Percentiles rank a stretch among this genome's conserved stretches.
phyloP scores from a whole-genome alignment of 1,140 invertebrate species.

The Drosophila kepulauana region DNA sequence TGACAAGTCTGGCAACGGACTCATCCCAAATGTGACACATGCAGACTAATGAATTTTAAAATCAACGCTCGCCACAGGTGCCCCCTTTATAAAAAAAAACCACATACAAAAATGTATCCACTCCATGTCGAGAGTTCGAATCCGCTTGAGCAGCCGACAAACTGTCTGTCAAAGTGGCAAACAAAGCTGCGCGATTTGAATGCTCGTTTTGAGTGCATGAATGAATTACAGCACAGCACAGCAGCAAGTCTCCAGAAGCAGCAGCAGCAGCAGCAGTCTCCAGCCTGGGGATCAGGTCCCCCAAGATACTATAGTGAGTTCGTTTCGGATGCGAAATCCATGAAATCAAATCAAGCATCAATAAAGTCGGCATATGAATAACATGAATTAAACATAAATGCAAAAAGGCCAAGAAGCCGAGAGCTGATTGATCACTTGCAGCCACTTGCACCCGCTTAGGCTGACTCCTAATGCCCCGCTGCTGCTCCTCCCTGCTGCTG shows the following conservation, averaged over 20 bases:
- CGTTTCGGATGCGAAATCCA: constrained; percentile 18
- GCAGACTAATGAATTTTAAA: constrained; percentile 85
- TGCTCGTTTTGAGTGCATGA: constrained; percentile 74
- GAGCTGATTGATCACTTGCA: constrained; percentile 79
- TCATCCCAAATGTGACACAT: constrained; percentile 70
- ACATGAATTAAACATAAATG: constrained; percentile 84
- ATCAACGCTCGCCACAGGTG: constrained; percentile 83
- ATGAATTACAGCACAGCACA: constrained; percentile 69
- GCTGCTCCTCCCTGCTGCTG: neutral
- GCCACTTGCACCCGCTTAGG: constrained; percentile 64
- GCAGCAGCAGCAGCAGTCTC: constrained; percentile 9
- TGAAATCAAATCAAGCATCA: constrained; percentile 81
- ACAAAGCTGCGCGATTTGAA: constrained; percentile 62
- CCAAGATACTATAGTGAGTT: neutral
- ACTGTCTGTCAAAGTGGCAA: constrained; percentile 80
- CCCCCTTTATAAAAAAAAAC: constrained; percentile 5
- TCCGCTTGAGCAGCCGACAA: constrained; percentile 64
- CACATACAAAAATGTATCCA: neutral
- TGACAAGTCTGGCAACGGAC: constrained; percentile 55
- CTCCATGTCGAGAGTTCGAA: constrained; percentile 26
- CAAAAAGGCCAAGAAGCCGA: constrained; percentile 62
- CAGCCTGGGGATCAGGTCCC: constrained; percentile 25
- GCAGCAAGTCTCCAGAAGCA: neutral
- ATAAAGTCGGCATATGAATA: constrained; percentile 83
- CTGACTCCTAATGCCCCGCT: constrained; percentile 9